Percentiles rank a stretch among this genome's conserved stretches.
Conservation (phyloP, 2,888 invertebrate species). For the Plebejus argus region DNA sequence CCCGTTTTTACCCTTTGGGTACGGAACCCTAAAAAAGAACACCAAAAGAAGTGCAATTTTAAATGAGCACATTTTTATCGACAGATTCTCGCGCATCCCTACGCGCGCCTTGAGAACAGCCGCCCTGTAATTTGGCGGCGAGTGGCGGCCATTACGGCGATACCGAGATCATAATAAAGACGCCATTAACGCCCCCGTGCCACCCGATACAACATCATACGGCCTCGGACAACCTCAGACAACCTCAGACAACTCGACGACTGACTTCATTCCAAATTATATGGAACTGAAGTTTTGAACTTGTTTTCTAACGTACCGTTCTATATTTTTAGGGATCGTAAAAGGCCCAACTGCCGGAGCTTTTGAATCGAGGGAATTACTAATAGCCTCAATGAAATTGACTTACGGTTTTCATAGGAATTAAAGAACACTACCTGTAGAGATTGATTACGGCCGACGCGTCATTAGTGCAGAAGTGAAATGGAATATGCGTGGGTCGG, state of each 20-base stretch:
- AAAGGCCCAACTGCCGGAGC: not conserved
- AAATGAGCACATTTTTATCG: constrained; percentile 36
- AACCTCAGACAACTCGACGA: constrained; percentile 47
- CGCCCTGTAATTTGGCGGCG: constrained; percentile 82
- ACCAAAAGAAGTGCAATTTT: constrained; percentile 16
- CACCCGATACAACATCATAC: constrained; percentile 57
- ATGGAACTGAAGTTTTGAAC: not conserved
- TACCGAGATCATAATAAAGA: constrained; percentile 81
- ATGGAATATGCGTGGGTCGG: not conserved
- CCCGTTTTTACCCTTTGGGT: no score
- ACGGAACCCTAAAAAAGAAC: no score
- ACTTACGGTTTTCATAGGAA: constrained; percentile 57
- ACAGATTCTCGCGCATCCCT: constrained; percentile 52
- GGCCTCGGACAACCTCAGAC: constrained; percentile 53
- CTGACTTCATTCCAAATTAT: constrained; percentile 23
- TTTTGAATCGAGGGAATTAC: not conserved
- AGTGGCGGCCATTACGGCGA: constrained; percentile 80
- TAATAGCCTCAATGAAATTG: constrained; percentile 49
- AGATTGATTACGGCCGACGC: not conserved
- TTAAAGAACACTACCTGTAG: constrained; percentile 48
- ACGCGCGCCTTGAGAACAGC: constrained; percentile 65
- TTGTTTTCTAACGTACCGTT: not conserved
- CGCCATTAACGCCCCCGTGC: constrained; percentile 79
- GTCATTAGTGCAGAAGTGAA: constrained; percentile 12
- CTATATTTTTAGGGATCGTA: not conserved